Evolutionary conservation across 2,113 vertebrate species (phyloP), one percentile per base, ranked within the genome.

Genomic region (Cathartes aura): DNA sequence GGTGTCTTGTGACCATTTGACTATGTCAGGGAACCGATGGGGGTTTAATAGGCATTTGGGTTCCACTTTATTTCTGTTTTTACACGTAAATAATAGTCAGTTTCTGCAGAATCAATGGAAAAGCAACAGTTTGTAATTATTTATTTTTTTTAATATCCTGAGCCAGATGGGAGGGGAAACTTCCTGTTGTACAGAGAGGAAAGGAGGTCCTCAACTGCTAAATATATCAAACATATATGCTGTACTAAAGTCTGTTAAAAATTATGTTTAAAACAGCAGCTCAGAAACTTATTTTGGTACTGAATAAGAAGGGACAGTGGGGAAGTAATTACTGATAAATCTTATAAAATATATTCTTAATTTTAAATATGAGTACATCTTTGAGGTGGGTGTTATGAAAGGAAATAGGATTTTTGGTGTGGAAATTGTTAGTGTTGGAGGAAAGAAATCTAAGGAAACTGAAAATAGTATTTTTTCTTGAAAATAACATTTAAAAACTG

Each of bases 161-260:
- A 94, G 84, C 78, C 78, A 95, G 70, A 79, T 95, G 95, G 96
- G 94, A 93, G 94, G 91, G 93, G 96, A 96, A 95, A 24, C 82
- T 96, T 97, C 90, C 95, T 96, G 40, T 90, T 82, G 66, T 72
- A 87, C 21, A 10, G 62, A 85, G 78, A 93, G 87, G 96, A 96
- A 97, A 97, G 89, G 93, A 95, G 93, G 93, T 96, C 40, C 84
- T 93, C 64, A 48, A 8, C 68, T 96, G 80, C 83, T 92, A 92
- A 97, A 95, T 94, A 93, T 91, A 92, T 75, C 86, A 66, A 50
- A 40, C 27, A 13, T 91, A 20, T n/a, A 30, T 70, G 48, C 66
- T 58, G 4, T 43, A 22, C 12, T 43, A 5, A 85, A 87, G 17
- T 76, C 9, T 87, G 81, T 9, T 27, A 3, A 87, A 92, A 92